A percentile compares a stretch with the other conserved stretches of the same genome.
phyloP scores from a whole-genome alignment of 1,140 invertebrate species.

The Drosophila arawakana region DNA sequence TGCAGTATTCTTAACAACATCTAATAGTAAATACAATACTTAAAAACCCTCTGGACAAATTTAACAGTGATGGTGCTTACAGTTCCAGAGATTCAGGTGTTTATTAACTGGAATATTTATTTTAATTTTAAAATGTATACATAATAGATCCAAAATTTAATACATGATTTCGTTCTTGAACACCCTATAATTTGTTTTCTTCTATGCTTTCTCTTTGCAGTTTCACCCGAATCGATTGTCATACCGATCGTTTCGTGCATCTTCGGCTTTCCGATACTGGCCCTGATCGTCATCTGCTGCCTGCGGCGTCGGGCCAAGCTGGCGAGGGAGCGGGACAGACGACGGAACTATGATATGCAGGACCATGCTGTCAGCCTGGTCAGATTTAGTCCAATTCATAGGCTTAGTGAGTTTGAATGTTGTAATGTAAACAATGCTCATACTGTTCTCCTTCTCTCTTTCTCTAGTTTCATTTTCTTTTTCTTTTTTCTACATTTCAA shows the following conservation, averaged over 20 bases:
- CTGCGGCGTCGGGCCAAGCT: constrained; percentile 92
- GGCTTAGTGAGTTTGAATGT: constrained; percentile 87
- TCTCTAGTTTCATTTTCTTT: neutral
- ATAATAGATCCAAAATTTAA: too few species aligned
- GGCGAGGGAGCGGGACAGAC: constrained; percentile 90
- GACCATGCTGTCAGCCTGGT: constrained; percentile 92
- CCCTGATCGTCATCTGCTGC: constrained; percentile 94
- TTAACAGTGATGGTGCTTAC: too few species aligned
- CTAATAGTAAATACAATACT: too few species aligned
- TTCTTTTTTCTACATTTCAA: neutral
- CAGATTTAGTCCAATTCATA: constrained; percentile 90
- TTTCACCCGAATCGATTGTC: constrained; percentile 94
- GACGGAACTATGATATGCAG: constrained; percentile 91
- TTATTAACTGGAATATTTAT: too few species aligned
- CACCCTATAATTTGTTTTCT: constrained; percentile 8
- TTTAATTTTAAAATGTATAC: too few species aligned
- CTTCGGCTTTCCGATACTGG: constrained; percentile 93
- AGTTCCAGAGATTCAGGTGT: too few species aligned
- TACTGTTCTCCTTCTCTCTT: neutral
- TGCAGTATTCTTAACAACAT: too few species aligned
- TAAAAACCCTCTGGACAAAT: too few species aligned
- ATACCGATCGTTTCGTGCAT: constrained; percentile 95
- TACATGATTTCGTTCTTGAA: neutral
- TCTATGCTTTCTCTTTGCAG: constrained; percentile 86
- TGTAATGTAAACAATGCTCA: constrained; percentile 52